Percentiles rank a stretch among this genome's conserved stretches.
phyloP scores from a whole-genome alignment of 2,888 invertebrate species.

The Clitarchus hookeri region DNA sequence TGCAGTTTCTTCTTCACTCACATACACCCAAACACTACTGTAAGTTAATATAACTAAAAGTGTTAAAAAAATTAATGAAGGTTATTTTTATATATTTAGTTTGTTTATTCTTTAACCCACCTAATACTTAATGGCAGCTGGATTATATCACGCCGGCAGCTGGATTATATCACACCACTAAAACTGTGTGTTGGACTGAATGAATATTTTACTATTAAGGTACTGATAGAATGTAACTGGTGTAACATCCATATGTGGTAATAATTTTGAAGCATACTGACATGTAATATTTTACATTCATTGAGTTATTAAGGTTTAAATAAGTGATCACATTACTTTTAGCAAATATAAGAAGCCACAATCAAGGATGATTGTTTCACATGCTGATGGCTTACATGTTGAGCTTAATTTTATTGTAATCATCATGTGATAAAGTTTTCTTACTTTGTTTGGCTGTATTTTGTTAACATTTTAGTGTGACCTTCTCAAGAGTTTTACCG shows the following conservation, averaged over 20 bases:
- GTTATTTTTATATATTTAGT: not conserved
- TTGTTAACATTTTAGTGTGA: not conserved
- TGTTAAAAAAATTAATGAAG: not conserved
- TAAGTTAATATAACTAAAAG: too few relatives aligned
- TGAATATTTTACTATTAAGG: too few relatives aligned
- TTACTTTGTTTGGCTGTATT: not conserved
- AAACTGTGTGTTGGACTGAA: too few relatives aligned
- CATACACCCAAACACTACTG: too few relatives aligned
- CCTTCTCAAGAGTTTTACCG: not conserved
- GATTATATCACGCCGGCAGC: too few relatives aligned
- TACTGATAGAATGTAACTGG: too few relatives aligned
- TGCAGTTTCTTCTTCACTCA: not conserved
- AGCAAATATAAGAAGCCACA: not conserved
- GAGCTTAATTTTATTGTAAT: not conserved
- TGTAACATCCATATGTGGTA: too few relatives aligned
- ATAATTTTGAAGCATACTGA: too few relatives aligned
- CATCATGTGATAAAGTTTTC: too few relatives aligned
- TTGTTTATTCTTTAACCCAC: not conserved
- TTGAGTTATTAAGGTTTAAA: not conserved
- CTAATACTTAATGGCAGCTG: too few relatives aligned
- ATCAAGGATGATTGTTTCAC: not conserved
- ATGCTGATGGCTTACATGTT: not conserved
- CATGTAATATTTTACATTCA: not conserved
- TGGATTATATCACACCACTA: too few relatives aligned
- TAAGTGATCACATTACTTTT: not conserved